phyloP scores from a whole-genome alignment of 1,140 invertebrate species.

The Drosophila nebulosa region DNA sequence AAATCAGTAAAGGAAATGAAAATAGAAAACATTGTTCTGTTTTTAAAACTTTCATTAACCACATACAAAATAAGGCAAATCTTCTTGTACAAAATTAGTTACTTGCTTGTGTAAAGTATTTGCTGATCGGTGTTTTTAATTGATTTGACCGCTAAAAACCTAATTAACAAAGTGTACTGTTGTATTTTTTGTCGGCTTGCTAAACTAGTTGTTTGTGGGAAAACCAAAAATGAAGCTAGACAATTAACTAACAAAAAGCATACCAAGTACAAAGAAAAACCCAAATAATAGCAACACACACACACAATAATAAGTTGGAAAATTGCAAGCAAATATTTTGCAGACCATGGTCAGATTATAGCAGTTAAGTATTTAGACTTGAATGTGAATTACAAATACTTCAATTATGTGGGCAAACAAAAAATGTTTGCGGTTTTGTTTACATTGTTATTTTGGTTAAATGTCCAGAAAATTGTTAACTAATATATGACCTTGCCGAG shows the following conservation, averaged over 20 bases:
- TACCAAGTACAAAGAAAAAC: constrained; percentile 37
- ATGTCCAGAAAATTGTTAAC: constrained; percentile 37
- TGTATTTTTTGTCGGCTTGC: constrained; percentile 17
- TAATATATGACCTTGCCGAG: constrained; percentile 60
- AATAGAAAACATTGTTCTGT: neutral
- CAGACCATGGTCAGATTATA: constrained; percentile 17
- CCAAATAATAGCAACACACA: constrained; percentile 24
- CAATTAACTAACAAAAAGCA: constrained; percentile 22
- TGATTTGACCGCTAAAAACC: constrained; percentile 14
- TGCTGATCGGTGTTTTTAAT: neutral
- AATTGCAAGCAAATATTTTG: constrained; percentile 37
- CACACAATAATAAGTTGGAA: constrained; percentile 64
- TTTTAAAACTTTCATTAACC: no score
- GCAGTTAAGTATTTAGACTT: constrained; percentile 30
- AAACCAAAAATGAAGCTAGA: constrained; percentile 18
- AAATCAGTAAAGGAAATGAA: neutral
- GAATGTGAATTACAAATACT: constrained; percentile 58
- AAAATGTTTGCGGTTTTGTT: constrained; percentile 34
- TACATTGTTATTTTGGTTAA: constrained; percentile 23
- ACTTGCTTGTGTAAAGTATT: neutral
- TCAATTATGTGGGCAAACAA: constrained; percentile 45
- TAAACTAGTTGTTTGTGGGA: constrained; percentile 38
- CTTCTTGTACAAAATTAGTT: no score
- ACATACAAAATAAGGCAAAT: no score
- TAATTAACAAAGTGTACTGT: neutral